Percentiles rank a stretch among this genome's conserved stretches.
Evolutionary conservation across 2,797 vertebrate species (phyloP).

Genomic region (Mallotus villosus): DNA sequence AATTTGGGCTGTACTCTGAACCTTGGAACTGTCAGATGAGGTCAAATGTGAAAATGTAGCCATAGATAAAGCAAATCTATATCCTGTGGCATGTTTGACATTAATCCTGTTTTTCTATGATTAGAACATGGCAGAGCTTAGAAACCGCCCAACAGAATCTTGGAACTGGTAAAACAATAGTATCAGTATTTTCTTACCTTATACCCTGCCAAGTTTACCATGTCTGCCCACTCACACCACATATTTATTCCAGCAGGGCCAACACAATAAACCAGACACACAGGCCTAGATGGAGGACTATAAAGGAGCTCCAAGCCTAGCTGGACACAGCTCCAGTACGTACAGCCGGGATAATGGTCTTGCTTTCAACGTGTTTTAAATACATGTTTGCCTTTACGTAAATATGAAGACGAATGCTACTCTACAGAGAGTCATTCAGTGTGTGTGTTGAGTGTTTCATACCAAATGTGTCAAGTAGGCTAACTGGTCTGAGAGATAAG

Average conservation of each 20-base stretch:
- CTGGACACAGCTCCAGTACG: slow-evolving; percentile 17
- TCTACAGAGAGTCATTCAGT: slow-evolving; percentile 1
- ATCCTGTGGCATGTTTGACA: slow-evolving; percentile 48
- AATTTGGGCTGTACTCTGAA: not conserved
- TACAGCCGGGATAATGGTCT: slow-evolving; percentile 10
- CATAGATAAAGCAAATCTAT: slow-evolving; percentile 45
- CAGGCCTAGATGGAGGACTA: slow-evolving; percentile 36
- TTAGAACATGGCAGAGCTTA: slow-evolving; percentile 52
- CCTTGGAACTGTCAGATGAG: not conserved
- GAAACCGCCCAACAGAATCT: slow-evolving; percentile 55
- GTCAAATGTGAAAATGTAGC: slow-evolving; percentile 57
- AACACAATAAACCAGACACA: slow-evolving; percentile 47
- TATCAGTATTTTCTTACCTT: slow-evolving; percentile 55
- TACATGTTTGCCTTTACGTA: slow-evolving; percentile 4
- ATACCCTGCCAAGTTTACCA: slow-evolving; percentile 58
- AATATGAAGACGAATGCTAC: slow-evolving; percentile 13
- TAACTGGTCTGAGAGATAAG: too few species aligned
- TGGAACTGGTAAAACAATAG: slow-evolving; percentile 58
- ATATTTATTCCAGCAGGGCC: slow-evolving; percentile 46
- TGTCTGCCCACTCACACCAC: slow-evolving; percentile 55
- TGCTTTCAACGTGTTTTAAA: slow-evolving; percentile 3
- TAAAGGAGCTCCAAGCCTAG: slow-evolving; percentile 25
- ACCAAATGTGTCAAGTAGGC: too few species aligned
- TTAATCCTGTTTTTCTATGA: slow-evolving; percentile 64
- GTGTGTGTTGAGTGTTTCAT: too few species aligned